phyloP scores from a whole-genome alignment of 2,797 vertebrate species.

The Peromyscus aztecus region DNA sequence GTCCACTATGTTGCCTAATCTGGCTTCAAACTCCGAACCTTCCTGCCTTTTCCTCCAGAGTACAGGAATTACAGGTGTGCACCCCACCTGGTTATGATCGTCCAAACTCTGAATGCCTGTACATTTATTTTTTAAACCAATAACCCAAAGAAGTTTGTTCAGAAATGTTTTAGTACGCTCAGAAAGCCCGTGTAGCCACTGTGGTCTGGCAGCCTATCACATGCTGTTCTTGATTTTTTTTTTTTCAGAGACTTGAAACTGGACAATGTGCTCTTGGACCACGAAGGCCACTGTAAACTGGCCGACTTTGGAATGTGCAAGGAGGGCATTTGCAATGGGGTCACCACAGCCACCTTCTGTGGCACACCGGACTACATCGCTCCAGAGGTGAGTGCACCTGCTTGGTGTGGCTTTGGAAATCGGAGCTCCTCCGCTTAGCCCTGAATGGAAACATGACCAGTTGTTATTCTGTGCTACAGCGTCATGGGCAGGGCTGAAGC shows the following conservation, averaged over 20 bases:
- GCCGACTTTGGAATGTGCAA: constrained; percentile 99
- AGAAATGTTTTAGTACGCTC: not conserved
- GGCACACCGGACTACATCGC: constrained; percentile 99
- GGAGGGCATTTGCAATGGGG: constrained; percentile 94
- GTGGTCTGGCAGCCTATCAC: not conserved
- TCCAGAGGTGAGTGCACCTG: constrained; percentile 92
- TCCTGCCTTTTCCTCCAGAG: not conserved
- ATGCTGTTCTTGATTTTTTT: not conserved
- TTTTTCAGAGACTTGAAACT: constrained; percentile 95
- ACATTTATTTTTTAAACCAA: not conserved
- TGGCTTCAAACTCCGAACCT: not conserved
- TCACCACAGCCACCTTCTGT: constrained; percentile 96
- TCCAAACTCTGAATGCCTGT: not conserved
- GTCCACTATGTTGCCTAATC: not conserved
- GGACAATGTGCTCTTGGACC: constrained; percentile 97
- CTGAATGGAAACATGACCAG: not conserved
- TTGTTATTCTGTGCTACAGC: not conserved
- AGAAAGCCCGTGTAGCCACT: not conserved
- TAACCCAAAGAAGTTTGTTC: not conserved
- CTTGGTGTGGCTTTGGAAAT: not conserved
- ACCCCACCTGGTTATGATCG: not conserved
- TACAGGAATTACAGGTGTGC: not conserved
- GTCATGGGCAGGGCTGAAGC: not conserved
- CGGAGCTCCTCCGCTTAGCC: not conserved
- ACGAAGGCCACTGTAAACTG: constrained; percentile 98